Evolutionary conservation across 2,888 invertebrate genomes (phyloP).

Genomic region (Erebia aethiops): DNA sequence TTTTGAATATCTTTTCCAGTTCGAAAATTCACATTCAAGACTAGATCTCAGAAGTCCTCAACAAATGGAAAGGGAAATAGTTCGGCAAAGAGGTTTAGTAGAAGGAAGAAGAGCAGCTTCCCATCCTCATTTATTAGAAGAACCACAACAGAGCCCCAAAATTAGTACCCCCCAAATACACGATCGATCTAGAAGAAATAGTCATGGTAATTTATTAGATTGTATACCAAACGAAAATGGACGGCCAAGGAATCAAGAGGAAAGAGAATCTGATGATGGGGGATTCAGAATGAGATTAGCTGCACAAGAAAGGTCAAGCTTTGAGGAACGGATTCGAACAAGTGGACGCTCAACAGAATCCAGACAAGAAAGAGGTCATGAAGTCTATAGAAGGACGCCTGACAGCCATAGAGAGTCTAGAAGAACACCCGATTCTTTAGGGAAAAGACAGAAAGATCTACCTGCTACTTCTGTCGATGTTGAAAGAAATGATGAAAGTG

Average conservation of each 20-base stretch:
- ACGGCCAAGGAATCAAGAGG: conserved; percentile 63
- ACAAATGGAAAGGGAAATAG: conserved; percentile 84
- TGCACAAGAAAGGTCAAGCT: conserved; percentile 68
- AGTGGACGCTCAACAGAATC: conserved; percentile 74
- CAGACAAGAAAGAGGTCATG: conserved; percentile 56
- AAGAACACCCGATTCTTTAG: conserved; percentile 66
- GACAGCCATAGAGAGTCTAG: conserved; percentile 59
- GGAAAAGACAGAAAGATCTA: conserved; percentile 66
- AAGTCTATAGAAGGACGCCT: conserved; percentile 69
- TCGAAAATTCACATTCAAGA: conserved; percentile 73
- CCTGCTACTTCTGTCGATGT: conserved; percentile 53
- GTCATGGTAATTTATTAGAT: conserved; percentile 84
- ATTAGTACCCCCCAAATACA: conserved; percentile 66
- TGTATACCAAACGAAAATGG: conserved; percentile 59
- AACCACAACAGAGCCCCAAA: conserved; percentile 69
- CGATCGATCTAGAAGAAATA: conserved; percentile 78
- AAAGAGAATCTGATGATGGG: conserved; percentile 84
- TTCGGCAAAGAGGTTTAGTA: conserved; percentile 80
- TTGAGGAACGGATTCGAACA: conserved; percentile 74
- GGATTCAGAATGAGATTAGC: conserved; percentile 80
- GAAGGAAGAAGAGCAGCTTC: conserved; percentile 85
- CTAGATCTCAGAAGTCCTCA: conserved; percentile 84
- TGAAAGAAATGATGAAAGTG: conserved; percentile 70
- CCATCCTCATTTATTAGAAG: conserved; percentile 86
- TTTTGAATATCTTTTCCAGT: conserved; percentile 57